Evolutionary conservation across 2,888 invertebrate species (phyloP).

Genomic region (Pedicia rivosa): DNA sequence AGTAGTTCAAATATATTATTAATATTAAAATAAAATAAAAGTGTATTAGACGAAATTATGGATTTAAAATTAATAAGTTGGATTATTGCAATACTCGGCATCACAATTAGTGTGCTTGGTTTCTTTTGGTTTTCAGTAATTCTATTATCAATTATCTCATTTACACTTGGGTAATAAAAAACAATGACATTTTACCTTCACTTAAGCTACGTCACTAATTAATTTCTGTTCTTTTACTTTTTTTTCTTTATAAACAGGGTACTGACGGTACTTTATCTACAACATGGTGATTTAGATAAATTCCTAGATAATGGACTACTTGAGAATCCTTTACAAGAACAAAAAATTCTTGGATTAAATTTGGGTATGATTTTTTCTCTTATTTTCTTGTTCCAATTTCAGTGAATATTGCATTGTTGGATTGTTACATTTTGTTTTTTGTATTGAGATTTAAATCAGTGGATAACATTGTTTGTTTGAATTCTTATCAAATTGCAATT

Average conservation of each 20-base stretch:
- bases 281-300: slow-evolving; percentile 8
- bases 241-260: neutral
- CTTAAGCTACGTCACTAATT: neutral
- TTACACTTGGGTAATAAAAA: slow-evolving; percentile 7
- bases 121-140: slow-evolving; percentile 6
- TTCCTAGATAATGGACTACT: slow-evolving; percentile 7
- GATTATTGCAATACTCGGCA: slow-evolving; percentile 8
- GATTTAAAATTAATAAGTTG: slow-evolving; percentile 6
- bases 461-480: too few relatives aligned
- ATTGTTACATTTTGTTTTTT: too few relatives aligned
- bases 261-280: slow-evolving; percentile 9
- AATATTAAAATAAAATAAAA: too few relatives aligned
- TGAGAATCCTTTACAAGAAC: slow-evolving; percentile 9
- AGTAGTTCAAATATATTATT: too few relatives aligned
- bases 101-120: slow-evolving; percentile 8
- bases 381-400: too few relatives aligned
- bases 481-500: too few relatives aligned
- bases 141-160: slow-evolving; percentile 5
- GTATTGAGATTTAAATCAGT: too few relatives aligned
- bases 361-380: slow-evolving; percentile 8
- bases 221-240: neutral
- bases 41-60: too few relatives aligned
- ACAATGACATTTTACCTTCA: neutral
- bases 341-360: slow-evolving; percentile 9
- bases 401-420: too few relatives aligned